Conservation (phyloP, 2,113 vertebrate genomes). For the Entelurus aequoreus region DNA sequence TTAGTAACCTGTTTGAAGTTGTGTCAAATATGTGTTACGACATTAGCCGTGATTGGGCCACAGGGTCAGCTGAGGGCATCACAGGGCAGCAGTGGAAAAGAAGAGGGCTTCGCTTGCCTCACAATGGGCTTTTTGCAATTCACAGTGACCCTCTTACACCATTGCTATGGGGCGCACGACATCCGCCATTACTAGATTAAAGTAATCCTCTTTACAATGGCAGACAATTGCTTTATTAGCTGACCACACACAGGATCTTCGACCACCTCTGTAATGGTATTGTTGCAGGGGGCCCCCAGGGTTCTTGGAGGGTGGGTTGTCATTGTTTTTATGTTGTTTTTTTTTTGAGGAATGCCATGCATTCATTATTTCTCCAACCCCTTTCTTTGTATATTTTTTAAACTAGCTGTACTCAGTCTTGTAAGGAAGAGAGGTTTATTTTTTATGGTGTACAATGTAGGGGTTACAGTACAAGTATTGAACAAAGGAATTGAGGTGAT, state of each 20-base stretch:
- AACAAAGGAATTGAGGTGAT: too few species aligned
- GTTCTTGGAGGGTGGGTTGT: conserved; percentile 23
- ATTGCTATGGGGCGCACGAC: conserved; percentile 40
- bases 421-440: not conserved
- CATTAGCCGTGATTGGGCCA: conserved; percentile 39
- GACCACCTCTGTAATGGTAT: conserved; percentile 64
- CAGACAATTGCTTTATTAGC: conserved; percentile 72
- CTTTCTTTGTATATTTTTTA: conserved; percentile 13
- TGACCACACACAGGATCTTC: conserved; percentile 65
- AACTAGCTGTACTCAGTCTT: conserved; percentile 3
- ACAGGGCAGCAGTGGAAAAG: not conserved
- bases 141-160: conserved; percentile 54
- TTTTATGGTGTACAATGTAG: not conserved
- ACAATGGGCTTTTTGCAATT: conserved; percentile 56
- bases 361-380: conserved; percentile 15
- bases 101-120: conserved; percentile 11
- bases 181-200: conserved; percentile 71
- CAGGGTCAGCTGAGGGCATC: conserved; percentile 42
- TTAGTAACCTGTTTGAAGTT: conserved; percentile 11
- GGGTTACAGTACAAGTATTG: too few species aligned
- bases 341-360: conserved; percentile 43
- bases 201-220: conserved; percentile 72
- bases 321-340: conserved; percentile 19
- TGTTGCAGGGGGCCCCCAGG: conserved; percentile 56
- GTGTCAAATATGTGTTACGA: conserved; percentile 52